Percentiles rank a stretch among this genome's conserved stretches.
Evolutionary conservation across 2,113 vertebrate species (phyloP).

Genomic region (Gallinago jamesoni): DNA sequence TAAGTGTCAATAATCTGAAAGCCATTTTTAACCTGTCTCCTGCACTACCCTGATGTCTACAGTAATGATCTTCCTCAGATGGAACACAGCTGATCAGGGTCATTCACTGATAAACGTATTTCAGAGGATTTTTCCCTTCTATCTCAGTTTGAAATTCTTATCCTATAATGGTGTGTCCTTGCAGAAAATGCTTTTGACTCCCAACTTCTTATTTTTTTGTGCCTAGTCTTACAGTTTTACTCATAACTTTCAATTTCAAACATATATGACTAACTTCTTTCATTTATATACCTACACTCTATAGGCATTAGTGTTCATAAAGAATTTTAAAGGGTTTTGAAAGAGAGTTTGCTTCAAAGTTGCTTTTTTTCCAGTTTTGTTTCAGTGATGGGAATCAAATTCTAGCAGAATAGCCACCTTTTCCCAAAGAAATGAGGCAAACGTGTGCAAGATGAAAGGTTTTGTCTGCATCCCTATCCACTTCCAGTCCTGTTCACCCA

Average conservation of each 20-base stretch:
- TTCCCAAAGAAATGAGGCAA: not conserved
- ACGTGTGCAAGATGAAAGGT: rapidly evolving
- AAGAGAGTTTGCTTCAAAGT: not conserved
- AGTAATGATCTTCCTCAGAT: conserved; percentile 64
- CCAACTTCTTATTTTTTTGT: conserved; percentile 32
- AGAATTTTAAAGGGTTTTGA: not conserved
- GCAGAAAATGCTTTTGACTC: conserved; percentile 36
- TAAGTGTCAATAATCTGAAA: conserved; percentile 74
- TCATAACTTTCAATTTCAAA: conserved; percentile 24
- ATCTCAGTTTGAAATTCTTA: conserved; percentile 72
- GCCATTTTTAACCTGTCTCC: conserved; percentile 71
- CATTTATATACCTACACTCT: not conserved
- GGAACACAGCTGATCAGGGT: conserved; percentile 73
- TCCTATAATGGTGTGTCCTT: conserved; percentile 68
- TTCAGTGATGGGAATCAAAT: not conserved
- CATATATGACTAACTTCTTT: not conserved
- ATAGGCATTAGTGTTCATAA: not conserved
- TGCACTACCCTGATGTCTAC: conserved; percentile 52
- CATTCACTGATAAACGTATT: conserved; percentile 77
- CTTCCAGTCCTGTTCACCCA: not conserved
- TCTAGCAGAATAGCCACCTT: not conserved
- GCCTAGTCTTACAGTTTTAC: not conserved
- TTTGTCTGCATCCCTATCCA: not conserved
- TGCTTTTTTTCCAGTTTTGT: not conserved
- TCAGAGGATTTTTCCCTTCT: conserved; percentile 73